Conservation (phyloP, 2,888 invertebrate species). For the Cenopis cana region DNA sequence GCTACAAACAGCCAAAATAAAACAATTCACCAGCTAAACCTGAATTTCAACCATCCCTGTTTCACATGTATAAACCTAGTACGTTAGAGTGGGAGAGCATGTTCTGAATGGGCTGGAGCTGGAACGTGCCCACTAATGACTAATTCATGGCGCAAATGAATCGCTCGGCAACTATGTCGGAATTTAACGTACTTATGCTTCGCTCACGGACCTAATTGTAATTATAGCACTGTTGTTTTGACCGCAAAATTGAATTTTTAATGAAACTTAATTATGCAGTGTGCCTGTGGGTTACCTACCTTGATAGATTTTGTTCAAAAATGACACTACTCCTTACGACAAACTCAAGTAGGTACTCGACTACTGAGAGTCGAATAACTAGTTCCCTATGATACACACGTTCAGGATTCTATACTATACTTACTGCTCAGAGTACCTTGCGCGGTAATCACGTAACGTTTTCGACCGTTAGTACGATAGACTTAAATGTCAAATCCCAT, state of each 20-base stretch:
- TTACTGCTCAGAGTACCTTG: too few relatives aligned
- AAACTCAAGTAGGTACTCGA: too few relatives aligned
- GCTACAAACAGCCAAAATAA: constrained; percentile 50
- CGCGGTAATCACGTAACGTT: too few relatives aligned
- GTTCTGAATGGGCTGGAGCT: constrained; percentile 22
- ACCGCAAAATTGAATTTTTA: constrained; percentile 31
- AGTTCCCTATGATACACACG: too few relatives aligned
- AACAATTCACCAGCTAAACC: constrained; percentile 28
- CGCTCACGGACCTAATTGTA: constrained; percentile 40
- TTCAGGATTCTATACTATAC: background rate
- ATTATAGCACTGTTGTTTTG: constrained; percentile 33
- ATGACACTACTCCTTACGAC: background rate
- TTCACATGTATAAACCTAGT: background rate
- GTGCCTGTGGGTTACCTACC: too few relatives aligned
- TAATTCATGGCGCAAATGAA: constrained; percentile 55
- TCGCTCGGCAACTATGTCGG: constrained; percentile 48
- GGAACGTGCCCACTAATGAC: constrained; percentile 50
- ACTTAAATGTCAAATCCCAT: too few relatives aligned
- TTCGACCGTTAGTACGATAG: too few relatives aligned
- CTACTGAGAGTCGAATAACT: too few relatives aligned
- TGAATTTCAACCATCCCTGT: constrained; percentile 24
- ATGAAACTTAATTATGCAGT: background rate
- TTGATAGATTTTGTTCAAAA: background rate
- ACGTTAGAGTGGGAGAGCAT: constrained; percentile 26
- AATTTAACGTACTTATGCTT: constrained; percentile 48